Conservation (phyloP, 2,797 vertebrate species). For the Tympanoctomys barrerae region DNA sequence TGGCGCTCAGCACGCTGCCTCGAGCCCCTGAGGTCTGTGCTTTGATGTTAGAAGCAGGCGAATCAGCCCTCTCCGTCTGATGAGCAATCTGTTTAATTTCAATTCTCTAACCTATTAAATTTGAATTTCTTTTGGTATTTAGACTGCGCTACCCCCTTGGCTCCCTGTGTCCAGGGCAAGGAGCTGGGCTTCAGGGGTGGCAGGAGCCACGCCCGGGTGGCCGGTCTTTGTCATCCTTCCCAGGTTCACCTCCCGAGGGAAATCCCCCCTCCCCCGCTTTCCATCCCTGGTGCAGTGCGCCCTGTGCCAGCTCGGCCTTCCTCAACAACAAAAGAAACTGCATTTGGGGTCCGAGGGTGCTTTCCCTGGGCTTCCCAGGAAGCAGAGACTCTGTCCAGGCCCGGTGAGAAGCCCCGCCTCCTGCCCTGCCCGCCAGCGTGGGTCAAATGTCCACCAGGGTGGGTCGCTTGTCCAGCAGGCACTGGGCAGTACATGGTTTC, state of each 20-base stretch:
- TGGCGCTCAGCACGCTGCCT: fast-evolving
- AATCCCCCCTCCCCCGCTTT: not conserved
- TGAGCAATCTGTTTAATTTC: not conserved
- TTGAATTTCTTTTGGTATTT: not conserved
- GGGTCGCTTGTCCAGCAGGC: not conserved
- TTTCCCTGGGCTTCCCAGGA: not conserved
- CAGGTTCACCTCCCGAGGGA: not conserved
- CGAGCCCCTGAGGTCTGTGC: not conserved
- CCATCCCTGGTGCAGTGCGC: not conserved
- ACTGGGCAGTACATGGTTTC: not conserved
- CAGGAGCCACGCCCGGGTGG: not conserved
- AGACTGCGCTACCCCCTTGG: not conserved
- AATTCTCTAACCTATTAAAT: not conserved
- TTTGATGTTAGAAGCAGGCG: not conserved
- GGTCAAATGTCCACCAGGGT: not conserved
- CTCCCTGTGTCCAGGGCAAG: not conserved
- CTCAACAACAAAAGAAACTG: not conserved
- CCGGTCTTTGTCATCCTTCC: not conserved
- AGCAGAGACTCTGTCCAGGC: not conserved
- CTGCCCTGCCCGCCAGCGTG: not conserved
- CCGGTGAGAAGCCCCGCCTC: not conserved
- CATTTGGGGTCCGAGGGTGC: not conserved
- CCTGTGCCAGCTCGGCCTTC: not conserved
- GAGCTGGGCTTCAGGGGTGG: not conserved
- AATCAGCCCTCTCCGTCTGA: not conserved